A percentile compares a stretch with the other conserved stretches of the same genome.
Conservation (phyloP, 1,140 invertebrate genomes). For the Oncopeltus fasciatus region DNA sequence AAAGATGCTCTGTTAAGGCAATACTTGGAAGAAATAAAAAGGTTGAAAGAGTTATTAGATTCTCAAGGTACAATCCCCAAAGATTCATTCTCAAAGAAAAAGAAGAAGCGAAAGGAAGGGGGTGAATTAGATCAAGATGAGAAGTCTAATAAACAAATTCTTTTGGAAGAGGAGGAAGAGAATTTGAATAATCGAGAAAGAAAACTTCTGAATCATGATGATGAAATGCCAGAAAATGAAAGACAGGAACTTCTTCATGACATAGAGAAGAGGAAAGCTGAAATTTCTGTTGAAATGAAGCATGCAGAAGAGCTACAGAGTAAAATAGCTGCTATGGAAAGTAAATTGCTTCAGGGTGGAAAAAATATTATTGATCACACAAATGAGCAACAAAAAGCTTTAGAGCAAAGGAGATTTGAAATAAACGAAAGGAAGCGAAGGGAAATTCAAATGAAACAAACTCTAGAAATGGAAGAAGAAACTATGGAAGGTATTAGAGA, state of each 20-base stretch:
- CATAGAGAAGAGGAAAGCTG: slow-evolving; percentile 40
- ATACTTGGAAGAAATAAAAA: slow-evolving; percentile 73
- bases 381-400: slow-evolving; percentile 68
- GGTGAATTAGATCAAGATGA: not conserved
- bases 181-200: slow-evolving; percentile 14
- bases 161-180: slow-evolving; percentile 16
- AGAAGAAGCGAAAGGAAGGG: slow-evolving; percentile 11
- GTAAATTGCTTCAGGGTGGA: slow-evolving; percentile 67
- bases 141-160: slow-evolving; percentile 16
- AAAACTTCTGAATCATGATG: slow-evolving; percentile 9
- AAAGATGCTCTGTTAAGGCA: slow-evolving; percentile 78
- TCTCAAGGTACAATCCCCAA: slow-evolving; percentile 8
- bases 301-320: slow-evolving; percentile 22
- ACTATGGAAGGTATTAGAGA: slow-evolving; percentile 69
- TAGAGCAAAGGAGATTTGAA: slow-evolving; percentile 64
- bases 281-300: slow-evolving; percentile 28
- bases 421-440: slow-evolving; percentile 64
- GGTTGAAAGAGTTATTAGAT: slow-evolving; percentile 33
- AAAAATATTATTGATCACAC: slow-evolving; percentile 84
- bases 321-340: slow-evolving; percentile 59
- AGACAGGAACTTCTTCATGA: slow-evolving; percentile 44
- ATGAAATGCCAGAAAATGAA: slow-evolving; percentile 25
- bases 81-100: slow-evolving; percentile 11
- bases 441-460: slow-evolving; percentile 73
- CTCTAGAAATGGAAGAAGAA: slow-evolving; percentile 76